Percentiles rank a stretch among this genome's conserved stretches.
Conservation (phyloP, 2,797 vertebrate species). For the Mormyrops attenuatus region DNA sequence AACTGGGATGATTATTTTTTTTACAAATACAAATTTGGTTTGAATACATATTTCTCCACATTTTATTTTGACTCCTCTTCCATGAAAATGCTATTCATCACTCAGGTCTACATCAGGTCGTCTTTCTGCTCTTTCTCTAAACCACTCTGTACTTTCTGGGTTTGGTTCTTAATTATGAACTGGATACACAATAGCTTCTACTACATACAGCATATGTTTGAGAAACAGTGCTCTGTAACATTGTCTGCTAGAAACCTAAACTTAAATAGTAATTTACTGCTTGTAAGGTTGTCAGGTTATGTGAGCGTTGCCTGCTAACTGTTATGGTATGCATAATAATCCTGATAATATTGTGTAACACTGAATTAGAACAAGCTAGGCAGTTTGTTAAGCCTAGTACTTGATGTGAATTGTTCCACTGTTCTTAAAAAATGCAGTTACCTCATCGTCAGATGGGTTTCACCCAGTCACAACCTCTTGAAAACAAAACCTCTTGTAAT, state of each 20-base stretch:
- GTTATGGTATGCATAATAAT: conserved; percentile 8
- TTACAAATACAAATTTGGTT: not conserved
- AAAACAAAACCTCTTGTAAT: conserved; percentile 12
- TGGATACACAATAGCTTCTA: not conserved
- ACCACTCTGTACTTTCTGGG: not conserved
- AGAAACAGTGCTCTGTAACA: not conserved
- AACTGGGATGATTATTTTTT: not conserved
- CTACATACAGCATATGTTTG: not conserved
- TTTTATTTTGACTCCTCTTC: not conserved
- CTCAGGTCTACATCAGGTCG: not conserved
- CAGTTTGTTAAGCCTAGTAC: conserved; percentile 23
- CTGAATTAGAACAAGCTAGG: conserved; percentile 13
- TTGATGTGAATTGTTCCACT: conserved; percentile 29
- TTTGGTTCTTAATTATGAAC: not conserved
- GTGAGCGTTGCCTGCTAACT: conserved; percentile 10
- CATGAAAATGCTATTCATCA: not conserved
- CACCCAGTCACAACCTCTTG: conserved; percentile 36
- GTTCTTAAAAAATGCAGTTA: conserved; percentile 38
- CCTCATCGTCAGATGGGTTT: conserved; percentile 43
- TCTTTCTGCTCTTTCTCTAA: not conserved
- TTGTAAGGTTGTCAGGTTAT: conserved; percentile 20
- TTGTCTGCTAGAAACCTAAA: not conserved
- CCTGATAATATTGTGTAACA: conserved; percentile 5
- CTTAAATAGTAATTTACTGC: not conserved
- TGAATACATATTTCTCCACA: not conserved